Base-by-base conservation (phyloP, 1,140 invertebrate genomes). In the Vanessa atalanta region DNA sequence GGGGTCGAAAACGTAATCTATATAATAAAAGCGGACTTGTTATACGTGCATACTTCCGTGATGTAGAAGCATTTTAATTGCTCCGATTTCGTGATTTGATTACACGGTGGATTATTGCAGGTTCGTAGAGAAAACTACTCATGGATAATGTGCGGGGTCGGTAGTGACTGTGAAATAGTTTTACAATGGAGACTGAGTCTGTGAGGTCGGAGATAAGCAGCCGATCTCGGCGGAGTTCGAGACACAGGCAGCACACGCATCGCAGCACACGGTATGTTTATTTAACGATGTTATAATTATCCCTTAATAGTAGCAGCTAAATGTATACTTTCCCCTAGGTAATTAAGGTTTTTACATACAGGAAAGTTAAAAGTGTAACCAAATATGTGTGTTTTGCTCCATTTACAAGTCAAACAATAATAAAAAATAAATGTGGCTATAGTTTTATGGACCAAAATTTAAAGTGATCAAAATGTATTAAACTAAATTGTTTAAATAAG, bases 181-280 rank as follows among this genome's bases (percentile, higher is more conserved):
- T 77, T 79, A 87, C 60, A 71, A 95, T 95, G 94, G 94, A 95
- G 89, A 95, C 94, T 75, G 94, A 95, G 86, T 95, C 94, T 67
- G 94, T 95, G 79, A 93, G 94, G 79, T 95, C 94, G 47, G 94
- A 95, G 81, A 90, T 94, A 75, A 95, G 94, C 87, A 93, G 94
- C 77, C 91, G 94, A 75, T 95, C 94, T 48, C 89, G 94, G 84
- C 86, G 94, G 47, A 95, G 94, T 73, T 94, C 94, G 61, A 81
- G 94, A 70, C 94, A 95, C 76, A 82, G 94, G 48, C 93, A 94
- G 74, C 93, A 95, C 84, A 94, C 94, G 8, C 94, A 95, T 83
- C 86, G 94, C 70, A 95, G 94, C 82, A 94, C 94, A 77, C 92
- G 94, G 94, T 95, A 81, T 80, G 81, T 83, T 82, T 83, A 78